Evolutionary conservation across 2,888 invertebrate species (phyloP), one percentile per base, ranked within the genome.

Genomic region (Rhyacophila evoluta): DNA sequence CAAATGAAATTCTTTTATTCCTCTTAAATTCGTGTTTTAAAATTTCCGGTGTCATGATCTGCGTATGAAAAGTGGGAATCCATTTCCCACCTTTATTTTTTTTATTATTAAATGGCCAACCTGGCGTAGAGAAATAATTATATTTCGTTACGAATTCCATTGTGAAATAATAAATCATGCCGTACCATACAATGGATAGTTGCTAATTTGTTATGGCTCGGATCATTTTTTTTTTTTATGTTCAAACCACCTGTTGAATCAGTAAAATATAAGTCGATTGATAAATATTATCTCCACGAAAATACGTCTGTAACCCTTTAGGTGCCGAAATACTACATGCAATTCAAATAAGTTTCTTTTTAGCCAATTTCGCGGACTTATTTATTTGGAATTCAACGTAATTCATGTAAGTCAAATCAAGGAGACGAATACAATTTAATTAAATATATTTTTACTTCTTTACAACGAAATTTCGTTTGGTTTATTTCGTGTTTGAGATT

Each of bases 41-140:
- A 33, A 33, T 33, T 33, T 4, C 29, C 6, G 4, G 6, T 2
- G 29, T 2, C 29, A 33, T 4, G 19, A 55, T 19, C 19, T 19
- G 10, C 55, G 55, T 19, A 55, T 55, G 55, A 25, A 6, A 55
- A 55, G 55, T 55, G 55, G 1, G 15, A 55, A 55, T 55, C 55
- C 55, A 55, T 55, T 25, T 19, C 55, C 19, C 55, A 19, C 10
- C 8, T 55, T 19, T 55, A 12, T 19, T 55, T 55, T 19, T 55
- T 8, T 55, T 55, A 19, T 55, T 4, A 15, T 15, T 12, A 12
- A 55, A 55, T 10, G 55, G 4, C 15, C 25, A 55, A 55, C 55
- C 55, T 55, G 55, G 55, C 55, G 55, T 55, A 25, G 19, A 55
- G 55, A 55, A 55, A 19, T 55, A 55, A 25, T 55, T 55, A 55